Conservation (phyloP, 2,113 vertebrate genomes). For the Neodontobutis hainanensis region DNA sequence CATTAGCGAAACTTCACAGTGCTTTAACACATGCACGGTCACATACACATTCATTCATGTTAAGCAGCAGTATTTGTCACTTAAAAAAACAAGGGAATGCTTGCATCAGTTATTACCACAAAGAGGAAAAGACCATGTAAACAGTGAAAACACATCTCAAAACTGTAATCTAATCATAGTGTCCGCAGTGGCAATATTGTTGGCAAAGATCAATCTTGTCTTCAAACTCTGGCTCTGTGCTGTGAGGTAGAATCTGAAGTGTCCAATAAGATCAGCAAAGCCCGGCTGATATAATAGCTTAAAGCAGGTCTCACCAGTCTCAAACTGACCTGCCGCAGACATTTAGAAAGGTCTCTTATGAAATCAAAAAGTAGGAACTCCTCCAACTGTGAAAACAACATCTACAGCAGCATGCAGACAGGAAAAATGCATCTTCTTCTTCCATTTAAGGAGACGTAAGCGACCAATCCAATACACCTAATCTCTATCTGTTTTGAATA, state of each 20-base stretch:
- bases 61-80: slow-evolving; percentile 17
- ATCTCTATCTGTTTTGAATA: no score
- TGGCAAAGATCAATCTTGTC: slow-evolving; percentile 42
- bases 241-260: slow-evolving; percentile 28
- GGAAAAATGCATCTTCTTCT: slow-evolving; percentile 14
- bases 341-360: slow-evolving; percentile 71
- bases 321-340: slow-evolving; percentile 52
- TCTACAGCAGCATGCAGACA: slow-evolving; percentile 12
- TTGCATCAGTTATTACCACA: slow-evolving; percentile 38
- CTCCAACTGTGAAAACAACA: slow-evolving; percentile 9
- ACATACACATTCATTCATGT: slow-evolving; percentile 32
- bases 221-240: slow-evolving; percentile 32
- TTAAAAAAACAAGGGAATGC: background rate
- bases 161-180: slow-evolving; percentile 56
- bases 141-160: slow-evolving; percentile 44
- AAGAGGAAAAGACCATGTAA: slow-evolving; percentile 26
- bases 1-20: slow-evolving; percentile 34
- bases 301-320: slow-evolving; percentile 58
- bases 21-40: slow-evolving; percentile 23
- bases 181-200: slow-evolving; percentile 44
- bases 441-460: background rate
- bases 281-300: slow-evolving; percentile 63
- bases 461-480: no score
- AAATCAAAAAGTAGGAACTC: slow-evolving; percentile 55
- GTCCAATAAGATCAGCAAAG: slow-evolving; percentile 70